Evolutionary conservation across 2,113 vertebrate species (phyloP), one percentile per base, ranked within the genome.

Genomic region (Orycteropus afer): DNA sequence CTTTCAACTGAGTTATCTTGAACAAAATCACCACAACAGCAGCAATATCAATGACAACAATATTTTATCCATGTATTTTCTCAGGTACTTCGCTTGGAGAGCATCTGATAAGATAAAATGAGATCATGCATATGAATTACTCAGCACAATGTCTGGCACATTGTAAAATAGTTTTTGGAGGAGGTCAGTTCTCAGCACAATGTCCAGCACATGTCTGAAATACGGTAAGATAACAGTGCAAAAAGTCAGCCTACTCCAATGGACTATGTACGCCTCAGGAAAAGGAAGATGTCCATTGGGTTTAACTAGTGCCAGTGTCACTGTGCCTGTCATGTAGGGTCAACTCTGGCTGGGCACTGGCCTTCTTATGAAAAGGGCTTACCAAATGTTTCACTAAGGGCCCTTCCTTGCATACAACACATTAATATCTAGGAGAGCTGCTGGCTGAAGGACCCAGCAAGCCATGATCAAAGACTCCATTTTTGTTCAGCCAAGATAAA

Each of bases 41-140:
- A 10, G 7, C 76, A 42, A 1, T 5, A 40, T 5, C 18, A 27
- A 0, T 11, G 1, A 20, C 59, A 22, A 13, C 5, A 25, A 10
- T 1, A 8, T 0, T 22, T 42, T 22, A 23, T 1, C 6, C 32
- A 3, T 5, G 1, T 23, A 34, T 78, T 29, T 29, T 40, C 27
- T 1, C 7, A 3, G 18, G 71, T 9, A 25, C 25, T 17, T 37
- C 37, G 25, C 37, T 12, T 7, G 10, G 27, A 61, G 18, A n/a
- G 5, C 45, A 8, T 18, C 32, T n/a, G 27, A 17, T 11, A 18
- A 1, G 22, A 9, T 17, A 25, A 40, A 32, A 3, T 17, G 14
- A 40, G 25, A 45, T 5, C 10, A 1, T 6, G 2, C 37, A 7
- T 0, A 0, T 2, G 4, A 13, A 12, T 12, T 0, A 0, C 77